These are phyloP conservation scores for Carapus acus DNA, from an alignment of 2,797 vertebrate genomes.

Conservation along the genomic window DNA sequence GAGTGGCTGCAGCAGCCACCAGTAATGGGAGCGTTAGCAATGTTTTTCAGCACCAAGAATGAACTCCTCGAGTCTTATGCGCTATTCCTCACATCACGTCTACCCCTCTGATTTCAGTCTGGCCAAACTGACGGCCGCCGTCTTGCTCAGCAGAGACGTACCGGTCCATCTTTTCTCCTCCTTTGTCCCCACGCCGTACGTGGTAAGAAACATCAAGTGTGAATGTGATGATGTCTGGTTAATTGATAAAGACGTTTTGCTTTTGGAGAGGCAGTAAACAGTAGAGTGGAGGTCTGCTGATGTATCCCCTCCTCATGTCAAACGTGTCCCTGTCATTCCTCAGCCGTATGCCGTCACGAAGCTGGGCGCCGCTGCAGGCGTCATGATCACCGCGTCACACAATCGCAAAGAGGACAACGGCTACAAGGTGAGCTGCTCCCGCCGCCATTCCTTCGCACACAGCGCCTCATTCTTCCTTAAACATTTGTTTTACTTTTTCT, in stretches of 20 bases:
- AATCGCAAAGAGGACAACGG: slow-evolving; percentile 97
- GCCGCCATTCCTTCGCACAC: too few relatives aligned
- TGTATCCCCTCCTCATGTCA: too few relatives aligned
- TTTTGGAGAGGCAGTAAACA: too few relatives aligned
- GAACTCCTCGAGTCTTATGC: too few relatives aligned
- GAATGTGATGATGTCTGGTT: too few relatives aligned
- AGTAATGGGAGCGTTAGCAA: slow-evolving; percentile 69
- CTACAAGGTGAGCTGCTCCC: slow-evolving; percentile 82
- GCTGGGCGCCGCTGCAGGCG: slow-evolving; percentile 82
- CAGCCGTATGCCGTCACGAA: slow-evolving; percentile 89
- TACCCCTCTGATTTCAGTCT: slow-evolving; percentile 71
- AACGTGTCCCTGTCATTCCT: too few relatives aligned
- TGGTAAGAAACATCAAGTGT: slow-evolving; percentile 79
- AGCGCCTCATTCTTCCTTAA: too few relatives aligned
- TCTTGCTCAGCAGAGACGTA: slow-evolving; percentile 82
- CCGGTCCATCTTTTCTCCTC: slow-evolving; percentile 89
- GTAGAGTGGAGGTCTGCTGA: too few relatives aligned
- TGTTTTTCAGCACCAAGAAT: too few relatives aligned
- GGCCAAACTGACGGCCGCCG: slow-evolving; percentile 84
- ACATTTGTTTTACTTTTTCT: too few relatives aligned
- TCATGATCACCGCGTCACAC: slow-evolving; percentile 96
- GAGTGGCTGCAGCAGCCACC: slow-evolving; percentile 89
- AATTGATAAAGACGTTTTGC: too few relatives aligned
- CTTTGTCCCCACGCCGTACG: slow-evolving; percentile 91
- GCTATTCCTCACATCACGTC: too few relatives aligned